phyloP scores from a whole-genome alignment of 1,140 invertebrate species.

The Drosophila jambulina region DNA sequence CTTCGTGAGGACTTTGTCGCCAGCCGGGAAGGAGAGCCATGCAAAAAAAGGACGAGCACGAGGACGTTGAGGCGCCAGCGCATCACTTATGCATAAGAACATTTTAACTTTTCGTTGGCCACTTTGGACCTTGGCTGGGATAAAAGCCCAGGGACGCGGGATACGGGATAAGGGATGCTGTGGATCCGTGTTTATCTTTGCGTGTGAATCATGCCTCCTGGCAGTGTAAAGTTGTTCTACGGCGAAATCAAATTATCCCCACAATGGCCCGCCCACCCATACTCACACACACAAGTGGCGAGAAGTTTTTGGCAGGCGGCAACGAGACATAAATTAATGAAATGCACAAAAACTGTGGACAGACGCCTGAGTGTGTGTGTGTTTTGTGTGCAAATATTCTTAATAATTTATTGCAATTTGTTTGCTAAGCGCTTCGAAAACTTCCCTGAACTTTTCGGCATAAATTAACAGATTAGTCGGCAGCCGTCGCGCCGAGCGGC shows the following conservation, averaged over 20 bases:
- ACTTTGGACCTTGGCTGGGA: conserved; percentile 58
- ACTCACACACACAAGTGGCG: conserved; percentile 24
- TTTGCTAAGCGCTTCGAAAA: conserved; percentile 74
- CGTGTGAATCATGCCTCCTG: conserved; percentile 75
- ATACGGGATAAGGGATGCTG: not conserved
- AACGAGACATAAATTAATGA: conserved; percentile 71
- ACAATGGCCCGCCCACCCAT: conserved; percentile 5
- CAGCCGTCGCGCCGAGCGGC: conserved; percentile 36
- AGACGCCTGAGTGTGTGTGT: conserved; percentile 1
- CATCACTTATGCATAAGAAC: conserved; percentile 82
- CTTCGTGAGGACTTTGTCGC: conserved; percentile 76
- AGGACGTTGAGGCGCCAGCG: conserved; percentile 31
- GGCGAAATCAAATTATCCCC: conserved; percentile 59
- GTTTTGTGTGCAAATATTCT: conserved; percentile 66
- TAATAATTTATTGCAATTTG: conserved; percentile 82
- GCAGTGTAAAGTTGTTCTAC: conserved; percentile 51
- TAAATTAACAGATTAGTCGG: conserved; percentile 82
- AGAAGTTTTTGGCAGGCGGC: conserved; percentile 43
- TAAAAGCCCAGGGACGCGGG: not conserved
- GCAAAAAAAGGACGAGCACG: conserved; percentile 34
- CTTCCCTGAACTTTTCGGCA: conserved; percentile 75
- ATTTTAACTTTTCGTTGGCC: conserved; percentile 81
- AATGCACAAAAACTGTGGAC: conserved; percentile 55
- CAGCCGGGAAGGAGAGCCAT: conserved; percentile 40
- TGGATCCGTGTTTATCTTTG: conserved; percentile 67